Conservation (phyloP, 2,113 vertebrate genomes). For the Zeus faber region DNA sequence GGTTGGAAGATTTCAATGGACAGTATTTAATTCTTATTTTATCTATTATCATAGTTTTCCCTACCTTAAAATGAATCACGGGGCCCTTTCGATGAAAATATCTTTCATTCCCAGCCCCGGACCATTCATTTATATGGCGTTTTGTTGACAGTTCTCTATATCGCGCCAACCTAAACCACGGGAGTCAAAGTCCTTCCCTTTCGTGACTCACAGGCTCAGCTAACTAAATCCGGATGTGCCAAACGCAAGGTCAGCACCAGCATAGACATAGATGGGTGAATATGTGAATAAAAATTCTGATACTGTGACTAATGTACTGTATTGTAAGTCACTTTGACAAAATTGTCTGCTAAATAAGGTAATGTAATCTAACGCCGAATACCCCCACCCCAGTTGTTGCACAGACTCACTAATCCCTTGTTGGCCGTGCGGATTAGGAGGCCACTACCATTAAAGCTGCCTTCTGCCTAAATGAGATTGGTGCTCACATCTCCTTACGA, state of each 20-base stretch:
- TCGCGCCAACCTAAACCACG: no score
- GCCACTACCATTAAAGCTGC: constrained; percentile 9
- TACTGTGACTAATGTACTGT: background rate
- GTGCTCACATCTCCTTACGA: background rate
- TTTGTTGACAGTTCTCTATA: no score
- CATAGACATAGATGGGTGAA: background rate
- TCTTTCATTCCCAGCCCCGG: background rate
- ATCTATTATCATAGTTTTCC: background rate
- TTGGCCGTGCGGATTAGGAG: constrained; percentile 12
- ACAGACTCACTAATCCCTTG: constrained; percentile 2
- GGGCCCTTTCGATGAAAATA: background rate
- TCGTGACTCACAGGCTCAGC: constrained; percentile 11
- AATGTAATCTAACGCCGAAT: background rate
- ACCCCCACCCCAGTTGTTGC: background rate
- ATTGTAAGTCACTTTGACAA: background rate
- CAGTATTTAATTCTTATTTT: no score
- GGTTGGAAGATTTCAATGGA: no score
- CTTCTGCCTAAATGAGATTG: constrained; percentile 14
- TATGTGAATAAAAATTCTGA: background rate
- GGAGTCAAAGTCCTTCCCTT: background rate
- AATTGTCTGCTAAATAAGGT: background rate
- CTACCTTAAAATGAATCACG: background rate
- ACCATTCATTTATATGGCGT: background rate
- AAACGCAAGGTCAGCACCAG: background rate
- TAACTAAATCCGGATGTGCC: constrained; percentile 8